Base-by-base conservation (phyloP, 2,888 invertebrate species). In the Lasioglossum leucozonium region DNA sequence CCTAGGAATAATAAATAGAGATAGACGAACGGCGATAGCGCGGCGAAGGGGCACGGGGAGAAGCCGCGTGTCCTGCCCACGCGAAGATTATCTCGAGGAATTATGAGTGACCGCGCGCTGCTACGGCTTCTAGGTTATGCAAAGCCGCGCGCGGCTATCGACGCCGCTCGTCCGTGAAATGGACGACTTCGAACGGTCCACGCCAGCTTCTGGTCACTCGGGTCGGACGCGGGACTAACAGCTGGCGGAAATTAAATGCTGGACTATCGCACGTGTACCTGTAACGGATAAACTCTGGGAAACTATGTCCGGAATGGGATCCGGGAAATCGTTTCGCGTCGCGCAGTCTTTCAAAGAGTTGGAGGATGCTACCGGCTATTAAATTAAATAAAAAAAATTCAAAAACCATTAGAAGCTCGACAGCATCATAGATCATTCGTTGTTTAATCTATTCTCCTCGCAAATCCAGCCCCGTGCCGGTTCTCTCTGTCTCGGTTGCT, bases 1-100 rank as follows among this genome's bases (percentile, higher is more conserved):
- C 89, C 91, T 91, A 91, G 91, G 91, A 92, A 93, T 94, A 93
- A 94, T 94, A 94, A 94, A 94, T 93, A 92, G 91, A 92, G 93
- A 93, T 93, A 92, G 93, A 93, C 91, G 88, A 89, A 90, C 81
- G 81, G 82, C 91, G 93, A 93, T 91, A 92, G 79, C 55, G 79
- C 55, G 40, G 30, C n/a, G 47, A 30, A 85, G 87, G 79, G 78
- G 87, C n/a, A 87, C 82, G 87, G 86, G 89, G 88, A 82, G 83
- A 79, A 55, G n/a, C 89, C 88, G 86, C 87, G 90, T 91, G 90
- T 91, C 87, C 91, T 92, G 92, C 92, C 92, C 93, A 92, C 93
- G 92, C 92, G 81, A 83, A 92, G 93, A 94, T 94, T 94, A 94
- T 94, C 93, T 93, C 89, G 90, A 92, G 92, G 90, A 94, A 93